Base-by-base conservation (phyloP, 1,140 invertebrate species). In the Musca domestica region DNA sequence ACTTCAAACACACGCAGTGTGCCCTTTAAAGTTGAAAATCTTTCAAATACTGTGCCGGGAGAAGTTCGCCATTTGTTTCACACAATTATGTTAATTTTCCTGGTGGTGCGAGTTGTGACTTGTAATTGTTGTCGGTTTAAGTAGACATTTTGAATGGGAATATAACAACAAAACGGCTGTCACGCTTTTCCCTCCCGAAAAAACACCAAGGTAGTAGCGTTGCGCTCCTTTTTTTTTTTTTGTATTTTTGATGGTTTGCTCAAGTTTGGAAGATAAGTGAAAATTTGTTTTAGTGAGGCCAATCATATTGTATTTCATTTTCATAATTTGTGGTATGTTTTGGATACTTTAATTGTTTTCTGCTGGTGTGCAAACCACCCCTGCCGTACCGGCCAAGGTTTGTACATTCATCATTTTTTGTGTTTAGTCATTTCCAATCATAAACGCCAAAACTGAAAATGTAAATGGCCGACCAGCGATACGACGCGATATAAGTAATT, bases 381-480 rank as follows among this genome's bases (percentile, higher is more conserved):
- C 23, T 12, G 1, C 48, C n/a, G 19, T 19, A 2, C 4, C n/a
- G 19, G 10, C 4, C 10, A 41, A 41, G 10, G 2, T 30, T 4
- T 30, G 7, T 56, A 56, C 23, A 56, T 27, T 56, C 52, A 54
- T 54, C 51, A 54, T 49, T 19, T 54, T 52, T 54, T 54, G 14
- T 54, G 51, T 54, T 54, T 54, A 54, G 20, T 54, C 51, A 54
- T 54, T 54, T 54, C 20, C 51, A 23, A 54, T 22, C 19, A 41
- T 9, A 41, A 5, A 12, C 34, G 2, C 4, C 34, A 41, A 41
- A 41, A 41, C 34, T n/a, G 12, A 41, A 41, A 41, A 41, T 5
- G 34, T 41, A 12, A 41, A 9, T 25, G 23, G 22, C 22, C 51
- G 15, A 14, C n/a, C 7, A 56, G 17, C 14, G 52, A n/a, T 56